Conservation (phyloP, 2,888 invertebrate genomes). For the Hanleya hanleyi region DNA sequence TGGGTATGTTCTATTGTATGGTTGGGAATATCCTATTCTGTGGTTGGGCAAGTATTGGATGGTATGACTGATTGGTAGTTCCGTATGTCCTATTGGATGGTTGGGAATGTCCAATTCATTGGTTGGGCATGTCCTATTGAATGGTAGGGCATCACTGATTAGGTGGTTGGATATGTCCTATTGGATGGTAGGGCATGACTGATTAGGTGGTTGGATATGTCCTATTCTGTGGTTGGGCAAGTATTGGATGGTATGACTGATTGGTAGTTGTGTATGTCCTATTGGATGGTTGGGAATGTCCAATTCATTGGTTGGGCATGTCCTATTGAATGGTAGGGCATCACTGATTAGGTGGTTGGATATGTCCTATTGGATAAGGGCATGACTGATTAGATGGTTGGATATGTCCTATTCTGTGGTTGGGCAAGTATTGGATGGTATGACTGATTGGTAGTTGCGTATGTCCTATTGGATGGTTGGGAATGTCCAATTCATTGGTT, state of each 20-base stretch:
- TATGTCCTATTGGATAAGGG: not conserved
- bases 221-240: not conserved
- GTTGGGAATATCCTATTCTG: not conserved
- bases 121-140: not conserved
- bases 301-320: not conserved
- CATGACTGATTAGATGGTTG: not conserved
- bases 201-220: not conserved
- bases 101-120: not conserved
- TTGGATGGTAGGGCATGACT: not conserved
- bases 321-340: not conserved
- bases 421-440: no score
- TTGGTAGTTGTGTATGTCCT: not conserved
- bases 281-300: not conserved
- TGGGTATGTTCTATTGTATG: not conserved
- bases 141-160: not conserved
- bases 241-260: no score
- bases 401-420: not conserved
- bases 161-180: not conserved
- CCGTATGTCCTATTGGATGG: not conserved
- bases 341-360: not conserved
- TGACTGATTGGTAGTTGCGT: no score
- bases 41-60: no score
- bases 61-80: no score
- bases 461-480: no score
- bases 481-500: no score